phyloP scores from a whole-genome alignment of 2,113 vertebrate genomes.

The Heterotilapia buettikoferi region DNA sequence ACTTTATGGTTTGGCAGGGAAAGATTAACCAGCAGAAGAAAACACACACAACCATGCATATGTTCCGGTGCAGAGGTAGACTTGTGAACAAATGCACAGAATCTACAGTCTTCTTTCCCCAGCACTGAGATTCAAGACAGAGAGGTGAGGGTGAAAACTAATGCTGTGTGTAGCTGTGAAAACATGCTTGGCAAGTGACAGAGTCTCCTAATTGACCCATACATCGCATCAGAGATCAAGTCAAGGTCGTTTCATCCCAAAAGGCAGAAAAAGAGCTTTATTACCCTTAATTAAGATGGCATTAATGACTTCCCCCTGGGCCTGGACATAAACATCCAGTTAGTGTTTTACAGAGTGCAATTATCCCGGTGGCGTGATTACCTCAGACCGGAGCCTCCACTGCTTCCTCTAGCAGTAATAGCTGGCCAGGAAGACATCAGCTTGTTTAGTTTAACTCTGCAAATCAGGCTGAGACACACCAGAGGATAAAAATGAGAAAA shows the following conservation, averaged over 20 bases:
- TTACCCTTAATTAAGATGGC: constrained; percentile 69
- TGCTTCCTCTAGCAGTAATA: constrained; percentile 56
- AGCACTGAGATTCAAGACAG: neutral
- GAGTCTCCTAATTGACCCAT: constrained; percentile 18
- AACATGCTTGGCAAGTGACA: constrained; percentile 32
- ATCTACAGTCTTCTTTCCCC: constrained; percentile 15
- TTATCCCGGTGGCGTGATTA: constrained; percentile 67
- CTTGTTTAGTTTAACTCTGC: constrained; percentile 67
- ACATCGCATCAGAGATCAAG: constrained; percentile 34
- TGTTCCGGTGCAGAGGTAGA: neutral
- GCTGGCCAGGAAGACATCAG: constrained; percentile 60
- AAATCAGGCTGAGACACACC: constrained; percentile 31
- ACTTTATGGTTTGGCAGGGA: neutral
- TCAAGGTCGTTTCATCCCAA: constrained; percentile 52
- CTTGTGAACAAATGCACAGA: neutral
- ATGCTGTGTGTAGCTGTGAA: constrained; percentile 40
- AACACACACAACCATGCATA: neutral
- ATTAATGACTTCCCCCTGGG: constrained; percentile 72
- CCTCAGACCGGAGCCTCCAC: constrained; percentile 57
- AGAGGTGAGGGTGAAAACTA: constrained; percentile 11
- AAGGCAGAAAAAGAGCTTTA: constrained; percentile 51
- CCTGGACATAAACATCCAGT: constrained; percentile 67
- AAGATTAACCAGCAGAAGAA: constrained; percentile 5
- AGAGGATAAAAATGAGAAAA: constrained; percentile 19
- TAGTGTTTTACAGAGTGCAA: constrained; percentile 66